Conservation (phyloP, 2,888 invertebrate species). For the Chromoteleia sp. region DNA sequence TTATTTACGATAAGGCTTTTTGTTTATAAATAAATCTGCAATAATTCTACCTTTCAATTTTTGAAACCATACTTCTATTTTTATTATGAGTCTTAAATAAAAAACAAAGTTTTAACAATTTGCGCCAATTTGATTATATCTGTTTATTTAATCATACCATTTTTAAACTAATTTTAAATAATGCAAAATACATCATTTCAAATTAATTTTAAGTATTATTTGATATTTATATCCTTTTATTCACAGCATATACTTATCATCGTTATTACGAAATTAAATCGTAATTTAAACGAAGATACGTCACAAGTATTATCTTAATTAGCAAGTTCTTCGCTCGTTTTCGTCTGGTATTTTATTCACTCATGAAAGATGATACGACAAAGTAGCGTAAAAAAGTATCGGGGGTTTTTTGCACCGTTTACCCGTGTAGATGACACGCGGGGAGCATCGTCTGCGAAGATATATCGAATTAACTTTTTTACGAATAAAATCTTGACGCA, state of each 20-base stretch:
- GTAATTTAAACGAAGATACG: conserved; percentile 8
- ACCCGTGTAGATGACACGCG: background rate
- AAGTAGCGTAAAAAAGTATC: conserved; percentile 8
- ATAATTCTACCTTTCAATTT: no score
- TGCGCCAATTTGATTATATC: no score
- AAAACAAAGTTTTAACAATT: no score
- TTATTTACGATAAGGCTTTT: no score
- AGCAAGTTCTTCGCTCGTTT: conserved; percentile 2
- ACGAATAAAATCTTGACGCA: conserved; percentile 1
- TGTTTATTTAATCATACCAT: no score
- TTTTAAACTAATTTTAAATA: no score
- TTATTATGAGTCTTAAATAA: no score
- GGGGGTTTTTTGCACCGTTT: conserved; percentile 7
- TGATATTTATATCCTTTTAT: background rate
- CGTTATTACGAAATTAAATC: conserved; percentile 10
- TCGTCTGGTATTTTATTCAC: background rate
- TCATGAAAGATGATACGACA: background rate
- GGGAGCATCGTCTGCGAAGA: background rate
- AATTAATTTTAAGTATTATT: no score
- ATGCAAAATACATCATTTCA: no score
- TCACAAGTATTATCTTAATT: conserved; percentile 23
- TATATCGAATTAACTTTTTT: conserved; percentile 12
- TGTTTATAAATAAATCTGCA: no score
- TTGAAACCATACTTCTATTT: no score
- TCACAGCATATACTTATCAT: background rate